Base-by-base conservation (phyloP, 2,888 invertebrate genomes). In the Platypus cylindrus region DNA sequence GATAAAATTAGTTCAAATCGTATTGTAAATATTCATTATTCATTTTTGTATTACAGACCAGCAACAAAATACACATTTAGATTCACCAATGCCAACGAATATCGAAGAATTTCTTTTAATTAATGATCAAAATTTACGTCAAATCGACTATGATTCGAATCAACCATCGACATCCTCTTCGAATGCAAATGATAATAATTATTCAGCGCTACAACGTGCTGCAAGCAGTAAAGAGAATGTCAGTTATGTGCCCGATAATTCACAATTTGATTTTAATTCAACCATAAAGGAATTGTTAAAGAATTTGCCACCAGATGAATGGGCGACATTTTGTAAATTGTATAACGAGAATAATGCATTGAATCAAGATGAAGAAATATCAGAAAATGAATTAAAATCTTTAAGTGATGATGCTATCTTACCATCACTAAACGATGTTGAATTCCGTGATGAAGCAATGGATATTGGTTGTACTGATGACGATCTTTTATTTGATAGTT, bases 261-360 rank as follows among this genome's bases (percentile, higher is more conserved):
- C 45, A 2, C 47, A 48, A 23, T 37, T 44, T 14, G 48, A 51
- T 36, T n/a, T n/a, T n/a, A 22, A 49, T 16, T 40, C 42, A 29
- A 37, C 40, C 12, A 36, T 51, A 17, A 48, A 49, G 30, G 48
- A 51, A 14, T 36, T 49, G 20, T 34, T 50, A 17, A 46, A 41
- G 26, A 44, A 42, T 27, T 30, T 50, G 22, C 43, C 39, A 9
- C 45, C 45, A 2, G 45, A 39, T 2, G 48, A 48, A 22, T 36
- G 45, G 36, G 17, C 41, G 3, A 32, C 30, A 24, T 38, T 46
- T 34, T 45, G 38, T 18, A 40, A 43, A 28, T 34, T 45, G 22
- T 35, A 45, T 3, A 43, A 45, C 17, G 38, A 38, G 17, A 44
- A 44, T 23, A 37, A 35, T 25, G 40, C 9, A 5, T n/a, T 12